Base-by-base conservation (phyloP, 23 tunicate species). In the Aplidium turbinatum region DNA sequence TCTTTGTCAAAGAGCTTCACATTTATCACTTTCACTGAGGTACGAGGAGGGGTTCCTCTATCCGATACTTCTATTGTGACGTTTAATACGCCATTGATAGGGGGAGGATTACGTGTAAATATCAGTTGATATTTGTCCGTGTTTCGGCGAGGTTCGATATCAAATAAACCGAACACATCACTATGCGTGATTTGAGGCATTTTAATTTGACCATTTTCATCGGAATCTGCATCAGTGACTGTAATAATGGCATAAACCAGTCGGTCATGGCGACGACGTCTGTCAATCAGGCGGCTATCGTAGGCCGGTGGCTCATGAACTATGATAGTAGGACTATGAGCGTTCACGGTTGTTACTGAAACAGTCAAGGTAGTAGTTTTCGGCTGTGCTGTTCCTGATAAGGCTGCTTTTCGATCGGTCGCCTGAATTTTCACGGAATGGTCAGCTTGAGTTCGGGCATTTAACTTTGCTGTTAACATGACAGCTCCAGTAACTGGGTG, bases 401-500 rank as follows among this genome's bases (percentile, higher is more conserved):
- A 52, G 11, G 72, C 78, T 18, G 83, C 78, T 48, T 55, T 69
- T 0, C 83, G 91, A 46, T 85, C 91, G 1, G 51, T 77, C 31
- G 78, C 91, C 40, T 48, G 47, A 0, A 85, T 68, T 2, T 22
- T 23, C 26, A 77, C 48, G 1, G 83, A 77, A 74, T 85, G 91
- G 33, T 29, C 82, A 0, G 65, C 21, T 55, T 85, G 91, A 0
- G 73, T 19, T 46, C 38, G 27, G 23, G 70, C 47, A 40, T 45
- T 77, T 2, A 85, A 26, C 5, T 58, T 60, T 0, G 82, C 78
- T 19, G 91, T 68, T 5, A 85, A 63, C 13, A 32, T 70, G 0
- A 85, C 91, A 33, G 45, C 65, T 4, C 91, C 91, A 4, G 83
- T 85, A 27, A 73, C 70, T 0, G 91, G 91, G 39, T 85, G 72